phyloP scores from a whole-genome alignment of 2,113 vertebrate species.

The Bolborhynchus lineola region DNA sequence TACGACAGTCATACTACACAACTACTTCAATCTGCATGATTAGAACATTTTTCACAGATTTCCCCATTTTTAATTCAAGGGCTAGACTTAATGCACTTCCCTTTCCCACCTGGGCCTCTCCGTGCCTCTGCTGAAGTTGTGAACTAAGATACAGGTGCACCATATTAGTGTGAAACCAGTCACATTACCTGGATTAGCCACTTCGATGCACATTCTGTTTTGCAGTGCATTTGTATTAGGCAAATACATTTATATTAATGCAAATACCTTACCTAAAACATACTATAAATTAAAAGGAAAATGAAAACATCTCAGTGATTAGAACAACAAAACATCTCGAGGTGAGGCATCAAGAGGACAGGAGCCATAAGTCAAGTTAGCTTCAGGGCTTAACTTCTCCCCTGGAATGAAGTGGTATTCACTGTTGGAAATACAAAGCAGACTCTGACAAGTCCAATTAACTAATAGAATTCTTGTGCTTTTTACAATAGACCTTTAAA shows the following conservation, averaged over 20 bases:
- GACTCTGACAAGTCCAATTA: conserved; percentile 61
- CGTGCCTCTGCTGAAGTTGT: not conserved
- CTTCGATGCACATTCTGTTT: not conserved
- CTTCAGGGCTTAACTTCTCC: conserved; percentile 46
- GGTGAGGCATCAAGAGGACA: conserved; percentile 9
- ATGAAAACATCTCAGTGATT: not conserved
- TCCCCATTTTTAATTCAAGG: not conserved
- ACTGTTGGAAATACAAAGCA: conserved; percentile 47
- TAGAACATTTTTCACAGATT: not conserved
- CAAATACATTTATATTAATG: not conserved
- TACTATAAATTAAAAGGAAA: not conserved
- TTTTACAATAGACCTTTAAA: conserved; percentile 65
- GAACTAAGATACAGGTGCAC: not conserved
- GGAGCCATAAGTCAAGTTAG: conserved; percentile 42
- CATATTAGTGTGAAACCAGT: not conserved
- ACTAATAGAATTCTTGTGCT: conserved; percentile 56
- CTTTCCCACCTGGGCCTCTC: not conserved
- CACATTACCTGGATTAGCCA: not conserved
- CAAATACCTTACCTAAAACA: not conserved
- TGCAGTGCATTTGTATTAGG: not conserved
- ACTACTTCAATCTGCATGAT: not conserved
- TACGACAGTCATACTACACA: not conserved
- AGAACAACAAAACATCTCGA: not conserved
- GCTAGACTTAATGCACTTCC: not conserved
- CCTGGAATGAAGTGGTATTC: conserved; percentile 51